Evolutionary conservation across 2,888 invertebrate species (phyloP), one percentile per base, ranked within the genome.

Genomic region (Petrophora chlorosata): DNA sequence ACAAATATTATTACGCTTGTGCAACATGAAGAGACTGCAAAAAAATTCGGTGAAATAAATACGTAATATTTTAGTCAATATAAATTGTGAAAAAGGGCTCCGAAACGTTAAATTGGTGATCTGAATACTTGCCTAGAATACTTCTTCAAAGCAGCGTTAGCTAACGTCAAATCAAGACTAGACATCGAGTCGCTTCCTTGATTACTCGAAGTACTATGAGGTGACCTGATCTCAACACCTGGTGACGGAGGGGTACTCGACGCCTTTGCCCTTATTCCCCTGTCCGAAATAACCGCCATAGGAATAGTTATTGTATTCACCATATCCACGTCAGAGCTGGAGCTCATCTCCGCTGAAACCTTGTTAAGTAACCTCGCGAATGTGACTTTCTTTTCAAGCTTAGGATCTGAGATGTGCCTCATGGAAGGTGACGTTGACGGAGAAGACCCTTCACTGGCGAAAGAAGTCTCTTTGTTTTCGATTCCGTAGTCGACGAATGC

Each of bases 101-200:
- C n/a, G n/a, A n/a, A n/a, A 12, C 13, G 7, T 9, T 12, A 16
- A 9, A 15, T 8, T 15, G 19, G 15, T 9, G 9, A 22, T 7
- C 8, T 7, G 22, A 4, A 34, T 48, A 55, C 44, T 48, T 46
- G 86, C 89, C 89, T 85, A 25, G 87, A 85, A 71, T 85, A 92
- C 64, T 91, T 92, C 67, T 92, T 92, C 53, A 93, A 80, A 56
- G 92, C 91, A 22, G 91, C 84, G 66, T 92, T 90, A 44, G 93
- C 92, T 56, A 93, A 84, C 43, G 92, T 93, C 58, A 94, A 82
- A 71, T 94, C 95, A 23, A 94, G 92, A 77, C 94, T 94, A 12
- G 95, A 94, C 88, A 95, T 92, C 28, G 95, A 95, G 71, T 94
- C 95, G 67, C 94, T 94, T 61, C 94, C 94, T 85, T 94, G 94